Evolutionary conservation across 2,888 invertebrate genomes (phyloP).

Genomic region (Morinoia aosen): DNA sequence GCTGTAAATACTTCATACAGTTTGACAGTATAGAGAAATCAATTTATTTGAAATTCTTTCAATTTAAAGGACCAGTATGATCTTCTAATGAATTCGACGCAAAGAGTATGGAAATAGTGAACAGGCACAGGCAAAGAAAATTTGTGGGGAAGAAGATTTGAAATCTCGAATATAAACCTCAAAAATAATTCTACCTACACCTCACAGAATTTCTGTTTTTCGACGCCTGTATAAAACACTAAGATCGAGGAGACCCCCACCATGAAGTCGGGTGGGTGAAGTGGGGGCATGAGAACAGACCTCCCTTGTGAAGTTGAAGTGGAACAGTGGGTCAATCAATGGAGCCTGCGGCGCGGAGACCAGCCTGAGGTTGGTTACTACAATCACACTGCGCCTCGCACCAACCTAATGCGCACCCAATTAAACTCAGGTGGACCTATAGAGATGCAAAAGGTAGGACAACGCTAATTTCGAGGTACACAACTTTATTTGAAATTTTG

Average conservation of each 20-base stretch:
- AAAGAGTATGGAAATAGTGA: too few species aligned
- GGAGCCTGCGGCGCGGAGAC: neutral
- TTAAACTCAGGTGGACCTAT: neutral
- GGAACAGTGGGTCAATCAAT: neutral
- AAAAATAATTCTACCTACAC: neutral
- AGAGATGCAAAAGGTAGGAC: neutral
- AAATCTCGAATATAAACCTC: neutral
- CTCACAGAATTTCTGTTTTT: neutral
- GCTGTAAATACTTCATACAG: too few species aligned
- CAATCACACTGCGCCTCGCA: neutral
- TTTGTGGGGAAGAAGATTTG: neutral
- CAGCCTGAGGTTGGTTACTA: neutral
- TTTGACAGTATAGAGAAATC: too few species aligned
- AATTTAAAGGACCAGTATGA: too few species aligned
- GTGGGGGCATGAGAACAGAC: neutral
- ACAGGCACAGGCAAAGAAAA: neutral
- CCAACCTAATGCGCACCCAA: neutral
- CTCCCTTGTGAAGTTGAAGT: neutral
- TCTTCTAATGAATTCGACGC: too few species aligned
- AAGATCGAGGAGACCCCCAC: neutral
- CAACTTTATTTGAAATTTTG: too few species aligned
- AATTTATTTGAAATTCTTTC: too few species aligned
- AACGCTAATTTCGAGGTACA: neutral
- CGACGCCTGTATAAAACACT: neutral
- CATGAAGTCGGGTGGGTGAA: neutral